Conservation (phyloP, 2,797 vertebrate species). For the Cyclura pinguis region DNA sequence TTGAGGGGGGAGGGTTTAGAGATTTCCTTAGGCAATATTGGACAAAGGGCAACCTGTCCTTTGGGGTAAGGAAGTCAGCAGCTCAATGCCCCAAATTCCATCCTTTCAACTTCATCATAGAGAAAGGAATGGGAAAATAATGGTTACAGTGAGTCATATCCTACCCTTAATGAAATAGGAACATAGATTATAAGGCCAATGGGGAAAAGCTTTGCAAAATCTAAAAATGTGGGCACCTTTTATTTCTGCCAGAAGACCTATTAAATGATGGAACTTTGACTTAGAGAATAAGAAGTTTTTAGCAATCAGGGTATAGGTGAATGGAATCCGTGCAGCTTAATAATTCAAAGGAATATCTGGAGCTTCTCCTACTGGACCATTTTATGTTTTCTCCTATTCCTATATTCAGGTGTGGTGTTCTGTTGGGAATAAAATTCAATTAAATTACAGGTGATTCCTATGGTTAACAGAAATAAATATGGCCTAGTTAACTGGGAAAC, state of each 20-base stretch:
- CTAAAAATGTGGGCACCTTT: not conserved
- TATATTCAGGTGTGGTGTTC: not conserved
- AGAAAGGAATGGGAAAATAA: not conserved
- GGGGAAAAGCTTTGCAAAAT: not conserved
- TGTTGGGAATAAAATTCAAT: not conserved
- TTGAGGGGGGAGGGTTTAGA: too few relatives aligned
- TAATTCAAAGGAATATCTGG: not conserved
- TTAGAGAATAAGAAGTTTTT: not conserved
- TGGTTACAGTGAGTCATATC: not conserved
- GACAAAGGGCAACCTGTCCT: not conserved
- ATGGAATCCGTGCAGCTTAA: not conserved
- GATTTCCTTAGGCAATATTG: not conserved
- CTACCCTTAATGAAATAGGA: not conserved
- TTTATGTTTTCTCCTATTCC: not conserved
- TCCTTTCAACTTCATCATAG: not conserved
- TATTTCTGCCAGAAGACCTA: not conserved
- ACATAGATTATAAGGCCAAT: not conserved
- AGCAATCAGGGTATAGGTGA: too few relatives aligned
- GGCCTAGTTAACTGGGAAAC: not conserved
- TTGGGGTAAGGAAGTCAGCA: not conserved
- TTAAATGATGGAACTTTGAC: not conserved
- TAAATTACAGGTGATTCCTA: not conserved
- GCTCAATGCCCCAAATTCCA: not conserved
- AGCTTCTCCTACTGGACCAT: not conserved
- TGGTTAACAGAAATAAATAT: not conserved